Evolutionary conservation across 2,888 invertebrate genomes (phyloP), one percentile per base, ranked within the genome.

Genomic region (Zele albiditarsus): DNA sequence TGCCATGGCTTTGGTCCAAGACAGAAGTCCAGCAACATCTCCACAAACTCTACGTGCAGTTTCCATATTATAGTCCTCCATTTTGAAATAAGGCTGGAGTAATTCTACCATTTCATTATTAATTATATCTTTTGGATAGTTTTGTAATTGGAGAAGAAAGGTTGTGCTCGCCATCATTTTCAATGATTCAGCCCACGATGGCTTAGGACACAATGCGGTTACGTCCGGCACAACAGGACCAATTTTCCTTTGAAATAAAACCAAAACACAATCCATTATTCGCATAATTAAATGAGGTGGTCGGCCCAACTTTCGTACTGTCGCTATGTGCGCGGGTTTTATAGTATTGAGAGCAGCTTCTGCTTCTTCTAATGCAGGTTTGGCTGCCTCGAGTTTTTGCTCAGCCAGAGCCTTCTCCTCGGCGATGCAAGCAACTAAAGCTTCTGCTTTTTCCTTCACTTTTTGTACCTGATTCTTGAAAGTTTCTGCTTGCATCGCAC

Each of bases 131-230:
- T 98, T 97, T 0, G 98, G 97, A 88, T 98, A 98, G 86, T 97
- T 97, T 91, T 98, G 96, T 23, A 98, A 91, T 87, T 97, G 97
- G 4, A 97, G 91, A 58, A 97, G 90, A 88, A 98, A 98, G 14
- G 97, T 97, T 0, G 97, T 95, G 82, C 96, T 96, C 0, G 98
- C 96, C 98, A 98, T 98, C 94, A 98, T 95, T 94, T 98, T 98
- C 62, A 98, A 90, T 0, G 98, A 98, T 89, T 98, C 98, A 8
- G 95, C 93, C 98, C 98, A 98, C 0, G 98, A 98, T 2, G 98
- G 98, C 86, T 97, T 98, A 0, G 97, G 95, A 86, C 96, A 97
- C 0, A 94, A 93, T 0, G 94, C 93, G 38, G 96, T 93, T 0
- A 94, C 92, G 87, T 98, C 98, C 4, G 94, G 92, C 82, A 94